These are phyloP conservation scores for Borostomias antarcticus DNA, from an alignment of 2,797 vertebrate genomes.

Conservation along the genomic window DNA sequence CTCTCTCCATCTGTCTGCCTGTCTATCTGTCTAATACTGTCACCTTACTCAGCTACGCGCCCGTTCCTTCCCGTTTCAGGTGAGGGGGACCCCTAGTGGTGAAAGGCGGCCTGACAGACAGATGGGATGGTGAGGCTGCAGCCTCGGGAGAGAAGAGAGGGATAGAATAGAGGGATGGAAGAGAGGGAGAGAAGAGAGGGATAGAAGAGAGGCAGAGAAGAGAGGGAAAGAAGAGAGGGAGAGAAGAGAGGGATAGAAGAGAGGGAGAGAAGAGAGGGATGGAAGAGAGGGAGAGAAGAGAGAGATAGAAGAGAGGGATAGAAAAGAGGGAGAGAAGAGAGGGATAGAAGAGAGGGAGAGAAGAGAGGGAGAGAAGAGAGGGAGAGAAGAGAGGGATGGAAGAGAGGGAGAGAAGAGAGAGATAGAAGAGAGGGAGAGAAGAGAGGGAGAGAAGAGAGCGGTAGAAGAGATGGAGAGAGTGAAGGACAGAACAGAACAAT, in stretches of 20 bases:
- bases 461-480: no score
- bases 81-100: neutral
- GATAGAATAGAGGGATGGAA: neutral
- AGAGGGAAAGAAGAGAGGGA: neutral
- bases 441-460: no score
- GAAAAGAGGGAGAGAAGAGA: no score
- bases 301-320: neutral
- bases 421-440: no score
- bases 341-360: no score
- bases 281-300: neutral
- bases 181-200: neutral
- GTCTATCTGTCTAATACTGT: neutral
- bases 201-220: neutral
- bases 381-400: no score
- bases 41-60: no score
- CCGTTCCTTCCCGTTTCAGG: neutral
- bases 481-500: no score
- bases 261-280: neutral
- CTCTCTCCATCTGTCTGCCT: neutral
- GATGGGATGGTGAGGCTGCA: neutral
- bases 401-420: no score
- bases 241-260: neutral
- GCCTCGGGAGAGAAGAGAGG: neutral
- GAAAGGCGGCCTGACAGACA: neutral
- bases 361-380: no score